phyloP scores from a whole-genome alignment of 2,113 vertebrate species.

The Vombatus ursinus region DNA sequence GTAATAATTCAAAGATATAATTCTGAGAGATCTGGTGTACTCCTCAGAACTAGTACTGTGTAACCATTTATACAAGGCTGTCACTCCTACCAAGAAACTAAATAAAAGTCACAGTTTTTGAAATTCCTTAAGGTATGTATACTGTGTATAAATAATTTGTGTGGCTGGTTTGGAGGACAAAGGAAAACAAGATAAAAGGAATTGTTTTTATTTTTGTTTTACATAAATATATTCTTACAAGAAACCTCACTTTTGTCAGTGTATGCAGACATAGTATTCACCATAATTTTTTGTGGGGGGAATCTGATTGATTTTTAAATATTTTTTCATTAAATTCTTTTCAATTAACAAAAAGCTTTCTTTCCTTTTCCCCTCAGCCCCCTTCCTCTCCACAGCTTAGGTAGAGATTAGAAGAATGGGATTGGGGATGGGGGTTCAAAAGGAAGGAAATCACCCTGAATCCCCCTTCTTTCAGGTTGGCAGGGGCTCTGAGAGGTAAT shows the following conservation, averaged over 20 bases:
- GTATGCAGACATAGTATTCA: background rate
- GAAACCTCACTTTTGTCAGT: background rate
- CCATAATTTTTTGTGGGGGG: background rate
- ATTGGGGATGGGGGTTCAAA: background rate
- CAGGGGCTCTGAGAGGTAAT: background rate
- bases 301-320: background rate
- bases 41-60: background rate
- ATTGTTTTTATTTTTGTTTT: background rate
- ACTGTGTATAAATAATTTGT: background rate
- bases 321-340: background rate
- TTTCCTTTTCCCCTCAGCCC: background rate
- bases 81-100: background rate
- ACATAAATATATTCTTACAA: background rate
- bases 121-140: background rate
- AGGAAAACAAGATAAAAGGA: background rate
- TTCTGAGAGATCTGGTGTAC: background rate
- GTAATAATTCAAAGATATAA: background rate
- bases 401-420: background rate
- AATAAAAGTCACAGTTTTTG: background rate
- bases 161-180: background rate
- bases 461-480: background rate
- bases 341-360: background rate
- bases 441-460: slow-evolving; percentile 2
- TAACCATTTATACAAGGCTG: background rate
- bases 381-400: background rate